phyloP scores from a whole-genome alignment of 2,797 vertebrate species.

The Tokudaia tokunoshimensis region DNA sequence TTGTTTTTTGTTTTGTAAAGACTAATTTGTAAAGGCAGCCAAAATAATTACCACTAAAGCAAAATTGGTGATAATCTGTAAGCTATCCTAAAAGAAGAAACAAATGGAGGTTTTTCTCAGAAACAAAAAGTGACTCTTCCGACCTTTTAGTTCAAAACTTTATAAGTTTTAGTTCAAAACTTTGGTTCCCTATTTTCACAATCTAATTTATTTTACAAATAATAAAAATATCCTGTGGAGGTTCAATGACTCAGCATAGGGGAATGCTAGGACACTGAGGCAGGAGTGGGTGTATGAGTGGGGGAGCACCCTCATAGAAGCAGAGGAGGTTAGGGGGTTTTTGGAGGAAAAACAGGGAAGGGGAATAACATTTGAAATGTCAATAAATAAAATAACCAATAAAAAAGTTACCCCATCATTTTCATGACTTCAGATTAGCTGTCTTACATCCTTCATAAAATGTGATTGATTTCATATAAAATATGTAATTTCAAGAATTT shows the following conservation, averaged over 20 bases:
- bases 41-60: neutral
- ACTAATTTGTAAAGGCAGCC: neutral
- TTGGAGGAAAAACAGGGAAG: too few species aligned
- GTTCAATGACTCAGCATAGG: too few species aligned
- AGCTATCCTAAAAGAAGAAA: neutral
- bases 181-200: neutral
- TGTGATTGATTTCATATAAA: neutral
- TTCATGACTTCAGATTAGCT: neutral
- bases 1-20: neutral
- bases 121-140: neutral
- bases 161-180: too few species aligned
- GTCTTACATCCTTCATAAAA: neutral
- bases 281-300: too few species aligned
- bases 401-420: too few species aligned
- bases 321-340: too few species aligned
- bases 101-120: neutral
- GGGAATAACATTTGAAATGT: too few species aligned
- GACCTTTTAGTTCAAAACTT: neutral
- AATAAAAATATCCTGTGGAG: neutral
- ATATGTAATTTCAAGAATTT: neutral
- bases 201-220: neutral
- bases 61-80: neutral
- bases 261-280: too few species aligned
- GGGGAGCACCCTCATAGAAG: too few species aligned
- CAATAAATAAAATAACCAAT: too few species aligned